Evolutionary conservation across 35 echinoderm and acorn worm species (phyloP), one percentile per base, ranked within the genome.

Genomic region (Anneissia japonica): DNA sequence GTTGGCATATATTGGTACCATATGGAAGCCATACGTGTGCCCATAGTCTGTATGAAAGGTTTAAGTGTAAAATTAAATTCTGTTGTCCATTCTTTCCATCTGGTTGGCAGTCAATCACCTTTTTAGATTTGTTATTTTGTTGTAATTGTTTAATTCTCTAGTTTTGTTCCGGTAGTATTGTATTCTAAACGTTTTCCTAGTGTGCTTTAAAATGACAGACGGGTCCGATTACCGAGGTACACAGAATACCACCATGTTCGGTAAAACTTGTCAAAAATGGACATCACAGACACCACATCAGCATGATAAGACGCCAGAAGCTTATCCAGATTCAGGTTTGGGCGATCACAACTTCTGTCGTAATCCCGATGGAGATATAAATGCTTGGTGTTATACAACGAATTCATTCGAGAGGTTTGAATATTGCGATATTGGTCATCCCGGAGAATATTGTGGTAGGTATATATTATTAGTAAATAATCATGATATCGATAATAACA

Each of bases 331-430:
- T 32, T 10, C 0, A 16, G 83, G 83, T 14, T 32, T 84, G 46
- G 83, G 83, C 0, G 31, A 55, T 31, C 83, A 84, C 83, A 84
- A 84, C 51, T 84, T 34, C 55, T 84, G 83, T 46, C 83, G 83
- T 11, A 84, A 84, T 74, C 83, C 83, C 4, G 83, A 84, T 46
- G 31, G 36, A 16, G 1, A 34, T 23, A 34, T 16, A 0, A 7
- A 3, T 6, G 83, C 83, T 1, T 84, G 83, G 83, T 84, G 83
- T 33, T 84, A 84, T 46, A 73, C 83, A 4, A 84, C 51, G 2
- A 34, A 84, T 34, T 26, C 43, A 4, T 3, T 4, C 12, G 13
- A 2, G 0, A 43, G 83, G 5, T 84, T 31, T 46, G 83, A 84
- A 64, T 19, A 2, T 16, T 64, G 51, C 26, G 51, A 64, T 11